Base-by-base conservation (phyloP, 2,797 vertebrate species). In the Triplophysa yarkandensis region DNA sequence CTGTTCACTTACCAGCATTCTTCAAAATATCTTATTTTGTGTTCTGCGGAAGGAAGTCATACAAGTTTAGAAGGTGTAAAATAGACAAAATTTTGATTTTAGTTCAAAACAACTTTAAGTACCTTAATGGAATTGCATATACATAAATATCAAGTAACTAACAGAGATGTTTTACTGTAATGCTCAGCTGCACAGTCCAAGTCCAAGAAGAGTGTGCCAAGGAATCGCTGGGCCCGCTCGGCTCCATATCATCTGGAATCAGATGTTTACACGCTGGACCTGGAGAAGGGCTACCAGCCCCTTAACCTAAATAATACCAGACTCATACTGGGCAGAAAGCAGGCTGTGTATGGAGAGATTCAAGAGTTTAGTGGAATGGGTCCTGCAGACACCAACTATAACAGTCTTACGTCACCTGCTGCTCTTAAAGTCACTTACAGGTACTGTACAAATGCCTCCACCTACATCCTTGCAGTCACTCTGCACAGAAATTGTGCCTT, bases 381-480 rank as follows among this genome's bases (percentile, higher is more conserved):
- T n/a, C 87, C 91, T 61, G 86, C 87, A 75, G 89, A 81, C 4
- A 83, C 77, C 65, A 93, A 90, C 63, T 87, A 92, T 3, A 85
- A 82, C 72, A 93, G 89, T 63, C 86, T 92, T 9, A 81, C 90
- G 1, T 85, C 91, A 60, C 84, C 94, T 30, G 90, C 91, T 74
- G 90, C 95, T 36, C 93, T 98, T 52, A 98, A 96, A 92, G 96
- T 98, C 82, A 98, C 97, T 16, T 96, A 98, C 86, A 94, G 96
- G 95, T 96, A 32, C 30, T 19, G 8, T 1, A 28, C 27, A 28
- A 4, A 70, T 17, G 13, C 13, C 9, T n/a, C 17, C 44, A n/a
- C 16, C 19, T 6, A 48, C 8, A 19, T 46, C 6, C n/a, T n/a
- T 19, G 46, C 46, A 50, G 19, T 50, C 19, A 39, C 36, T 13